Base-by-base conservation (phyloP, 1,140 invertebrate genomes). In the Trichonephila clavipes region DNA sequence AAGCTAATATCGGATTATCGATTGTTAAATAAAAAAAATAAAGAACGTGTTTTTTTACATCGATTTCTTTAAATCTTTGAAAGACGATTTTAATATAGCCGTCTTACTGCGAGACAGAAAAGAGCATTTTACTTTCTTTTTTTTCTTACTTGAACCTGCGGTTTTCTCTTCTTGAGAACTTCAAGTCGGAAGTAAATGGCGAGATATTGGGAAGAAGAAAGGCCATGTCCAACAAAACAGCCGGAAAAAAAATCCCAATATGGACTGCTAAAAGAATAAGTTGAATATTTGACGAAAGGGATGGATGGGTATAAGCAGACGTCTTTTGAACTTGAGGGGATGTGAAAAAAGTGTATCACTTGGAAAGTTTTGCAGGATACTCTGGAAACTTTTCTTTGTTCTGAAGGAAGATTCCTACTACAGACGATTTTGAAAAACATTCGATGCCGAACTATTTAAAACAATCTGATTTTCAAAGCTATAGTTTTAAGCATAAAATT, bases 1-100 rank as follows among this genome's bases (percentile, higher is more conserved):
- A 77, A 85, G 83, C 58, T 85, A 85, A 85, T 85, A 85, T 85
- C 34, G 83, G 82, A 85, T 85, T 85, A 85, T 85, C 83, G 83
- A 85, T 85, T 85, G 12, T 24, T 19, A 64, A 64, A 77, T 34
- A 40, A 77, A 77, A 77, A 77, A 40, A 28, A 28, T 28, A 28
- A 28, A 58, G 18, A 18, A 24, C 59, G 21, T 28, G 83, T 85
- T 44, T 85, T 85, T 85, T 51, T 85, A 59, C 51, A 85, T 85
- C 83, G 83, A 85, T 85, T 85, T 51, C 58, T 61, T 77, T 85
- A n/a, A 85, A 85, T 85, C 83, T 85, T 61, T 85, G 51, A 21
- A 85, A 59, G 44, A 58, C 58, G 83, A 85, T 85, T 85, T 85
- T 85, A 85, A 85, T 85, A 85, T 61, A 85, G 83, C 58, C n/a